Evolutionary conservation across 92 coral and sea anemone species (phyloP), one percentile per base, ranked within the genome.

Genomic region (Palythoa heliodiscus): DNA sequence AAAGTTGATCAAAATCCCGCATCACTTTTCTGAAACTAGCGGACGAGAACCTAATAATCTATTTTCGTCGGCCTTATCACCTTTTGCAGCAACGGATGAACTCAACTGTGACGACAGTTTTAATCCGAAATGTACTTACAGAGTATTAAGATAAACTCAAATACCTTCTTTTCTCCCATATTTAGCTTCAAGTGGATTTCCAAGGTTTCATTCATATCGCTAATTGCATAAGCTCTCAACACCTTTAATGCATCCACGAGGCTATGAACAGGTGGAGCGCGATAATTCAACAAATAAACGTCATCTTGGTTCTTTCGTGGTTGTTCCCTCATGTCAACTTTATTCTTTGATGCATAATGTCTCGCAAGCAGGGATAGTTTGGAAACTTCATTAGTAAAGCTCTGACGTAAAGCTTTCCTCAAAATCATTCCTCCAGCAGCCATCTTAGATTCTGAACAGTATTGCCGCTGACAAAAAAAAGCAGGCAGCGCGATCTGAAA

Each of bases 141-240:
- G n/a, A n/a, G n/a, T n/a, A n/a, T n/a, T n/a, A 39, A 29, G 20
- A 22, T 20, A 9, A 7, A 11, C 7, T 4, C 70, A 68, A 54
- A 72, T 71, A 87, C 98, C 98, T 84, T 88, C 37, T 94, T 94
- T 60, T 88, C 93, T 72, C 98, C 98, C 98, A 94, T 92, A 38
- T 92, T 77, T 22, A 94, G 83, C 84, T 93, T 96, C 85, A 96
- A 64, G 76, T 95, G 94, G 38, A 96, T 87, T 74, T 95, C 98
- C 10, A 96, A 92, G 10, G 95, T 94, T 71, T 96, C 93, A 63
- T 89, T 93, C 9, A 78, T 14, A 39, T 88, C 87, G 35, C 93
- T 93, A 52, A 94, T 87, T 6, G 96, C 90, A 61, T 96, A 92
- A 0, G 98, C 93, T 22, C 95, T 89, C 23, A 94, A 79, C 5